phyloP scores from a whole-genome alignment of 2,797 vertebrate species.

The Arremon brunneinucha region DNA sequence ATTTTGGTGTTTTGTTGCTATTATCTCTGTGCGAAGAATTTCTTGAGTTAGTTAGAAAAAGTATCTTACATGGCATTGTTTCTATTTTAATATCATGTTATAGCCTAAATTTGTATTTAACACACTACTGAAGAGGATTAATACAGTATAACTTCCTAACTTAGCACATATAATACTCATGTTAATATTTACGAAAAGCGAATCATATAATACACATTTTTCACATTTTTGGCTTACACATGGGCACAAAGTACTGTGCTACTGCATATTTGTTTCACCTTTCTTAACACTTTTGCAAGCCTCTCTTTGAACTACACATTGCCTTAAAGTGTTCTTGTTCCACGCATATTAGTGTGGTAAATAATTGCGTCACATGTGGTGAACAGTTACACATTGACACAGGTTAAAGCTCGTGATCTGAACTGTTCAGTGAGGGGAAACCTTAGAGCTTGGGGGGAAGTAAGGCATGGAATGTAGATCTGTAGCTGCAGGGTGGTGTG shows the following conservation, averaged over 20 bases:
- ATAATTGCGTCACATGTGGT: background rate
- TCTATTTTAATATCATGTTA: background rate
- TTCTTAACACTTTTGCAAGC: background rate
- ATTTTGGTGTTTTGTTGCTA: background rate
- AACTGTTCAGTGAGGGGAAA: background rate
- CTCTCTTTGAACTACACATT: fast-evolving
- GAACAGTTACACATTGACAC: background rate
- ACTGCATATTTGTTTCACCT: fast-evolving
- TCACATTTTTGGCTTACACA: background rate
- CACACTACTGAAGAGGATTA: background rate
- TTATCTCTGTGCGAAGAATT: background rate
- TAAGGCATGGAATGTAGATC: background rate
- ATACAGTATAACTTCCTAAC: background rate
- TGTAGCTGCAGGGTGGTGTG: background rate
- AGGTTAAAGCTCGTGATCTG: background rate
- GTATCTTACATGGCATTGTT: background rate
- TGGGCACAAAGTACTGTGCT: background rate
- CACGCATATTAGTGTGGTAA: fast-evolving
- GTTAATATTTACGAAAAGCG: background rate
- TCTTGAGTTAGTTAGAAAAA: background rate
- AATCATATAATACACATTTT: background rate
- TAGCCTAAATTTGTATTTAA: background rate
- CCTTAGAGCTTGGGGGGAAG: background rate
- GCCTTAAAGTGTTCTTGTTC: background rate
- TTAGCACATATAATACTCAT: background rate